A percentile compares a stretch with the other conserved stretches of the same genome.
Conservation (phyloP, 1,140 invertebrate species). For the Sogatella furcifera region DNA sequence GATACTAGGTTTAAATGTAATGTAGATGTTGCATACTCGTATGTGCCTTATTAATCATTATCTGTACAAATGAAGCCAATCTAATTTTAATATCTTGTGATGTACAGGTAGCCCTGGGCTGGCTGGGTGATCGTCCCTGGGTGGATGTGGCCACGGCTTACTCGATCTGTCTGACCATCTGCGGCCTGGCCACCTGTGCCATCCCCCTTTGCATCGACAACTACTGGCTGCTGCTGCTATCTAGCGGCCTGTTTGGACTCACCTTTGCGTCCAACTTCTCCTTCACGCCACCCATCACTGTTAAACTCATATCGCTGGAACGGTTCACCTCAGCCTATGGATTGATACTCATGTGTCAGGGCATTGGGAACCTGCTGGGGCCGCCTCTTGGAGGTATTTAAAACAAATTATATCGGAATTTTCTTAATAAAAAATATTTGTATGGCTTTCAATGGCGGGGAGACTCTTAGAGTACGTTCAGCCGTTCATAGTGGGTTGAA, state of each 20-base stretch:
- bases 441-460: not conserved
- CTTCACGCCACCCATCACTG: slow-evolving; percentile 76
- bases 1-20: too few species aligned
- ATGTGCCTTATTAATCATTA: too few species aligned
- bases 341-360: slow-evolving; percentile 73
- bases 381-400: slow-evolving; percentile 45
- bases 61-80: too few species aligned
- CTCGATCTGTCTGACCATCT: slow-evolving; percentile 60
- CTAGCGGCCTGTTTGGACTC: slow-evolving; percentile 56
- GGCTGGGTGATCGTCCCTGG: slow-evolving; percentile 80
- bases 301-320: slow-evolving; percentile 65
- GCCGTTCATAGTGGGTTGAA: too few species aligned
- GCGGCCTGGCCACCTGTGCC: slow-evolving; percentile 55
- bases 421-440: too few species aligned
- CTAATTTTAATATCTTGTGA: not conserved
- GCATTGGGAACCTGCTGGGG: slow-evolving; percentile 55
- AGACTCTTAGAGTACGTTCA: too few species aligned
- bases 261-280: slow-evolving; percentile 80
- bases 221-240: slow-evolving; percentile 41
- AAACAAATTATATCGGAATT: too few species aligned
- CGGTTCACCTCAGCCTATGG: slow-evolving; percentile 83
- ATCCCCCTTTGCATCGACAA: slow-evolving; percentile 57
- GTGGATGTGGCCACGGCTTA: slow-evolving; percentile 74
- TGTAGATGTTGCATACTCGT: too few species aligned
- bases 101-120: slow-evolving; percentile 66